Percentiles rank a stretch among this genome's conserved stretches.
Conservation (phyloP, 2,888 invertebrate genomes). For the Trissoscelio sp. region DNA sequence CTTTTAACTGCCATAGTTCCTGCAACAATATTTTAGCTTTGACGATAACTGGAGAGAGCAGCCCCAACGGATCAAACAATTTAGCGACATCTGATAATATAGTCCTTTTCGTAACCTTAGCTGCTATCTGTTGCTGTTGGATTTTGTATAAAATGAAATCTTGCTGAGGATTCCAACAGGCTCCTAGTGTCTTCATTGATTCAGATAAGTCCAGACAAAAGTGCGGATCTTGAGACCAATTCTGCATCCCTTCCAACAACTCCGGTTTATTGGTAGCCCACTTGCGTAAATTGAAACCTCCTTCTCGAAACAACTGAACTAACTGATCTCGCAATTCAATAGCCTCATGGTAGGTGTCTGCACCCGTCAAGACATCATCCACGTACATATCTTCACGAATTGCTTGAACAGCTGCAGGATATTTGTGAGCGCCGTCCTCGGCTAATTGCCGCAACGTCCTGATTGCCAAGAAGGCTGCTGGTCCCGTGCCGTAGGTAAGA, state of each 20-base stretch:
- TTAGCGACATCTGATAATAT: conserved; percentile 14
- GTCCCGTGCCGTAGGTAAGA: conserved; percentile 71
- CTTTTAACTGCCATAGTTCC: conserved; percentile 54
- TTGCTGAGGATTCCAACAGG: conserved; percentile 50
- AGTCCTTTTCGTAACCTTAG: conserved; percentile 11
- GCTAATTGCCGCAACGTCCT: conserved; percentile 61
- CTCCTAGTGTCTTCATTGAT: conserved; percentile 28
- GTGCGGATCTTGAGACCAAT: background rate
- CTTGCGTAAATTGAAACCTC: conserved; percentile 54
- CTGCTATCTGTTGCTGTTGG: too few relatives aligned
- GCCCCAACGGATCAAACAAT: conserved; percentile 50
- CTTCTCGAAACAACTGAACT: conserved; percentile 5
- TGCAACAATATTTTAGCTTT: conserved; percentile 64
- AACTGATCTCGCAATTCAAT: conserved; percentile 33
- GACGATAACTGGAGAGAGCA: conserved; percentile 62
- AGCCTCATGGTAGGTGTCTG: conserved; percentile 60
- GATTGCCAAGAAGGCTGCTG: conserved; percentile 69
- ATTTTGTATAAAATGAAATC: conserved; percentile 23
- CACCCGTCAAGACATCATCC: conserved; percentile 52
- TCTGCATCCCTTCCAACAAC: background rate
- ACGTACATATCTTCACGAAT: conserved; percentile 25
- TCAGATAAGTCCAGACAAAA: background rate
- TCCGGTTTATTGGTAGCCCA: conserved; percentile 43
- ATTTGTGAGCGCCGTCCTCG: background rate
- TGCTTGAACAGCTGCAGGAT: conserved; percentile 1